Evolutionary conservation across 2,113 vertebrate genomes (phyloP), one percentile per base, ranked within the genome.

Genomic region (Ornithorhynchus anatinus): DNA sequence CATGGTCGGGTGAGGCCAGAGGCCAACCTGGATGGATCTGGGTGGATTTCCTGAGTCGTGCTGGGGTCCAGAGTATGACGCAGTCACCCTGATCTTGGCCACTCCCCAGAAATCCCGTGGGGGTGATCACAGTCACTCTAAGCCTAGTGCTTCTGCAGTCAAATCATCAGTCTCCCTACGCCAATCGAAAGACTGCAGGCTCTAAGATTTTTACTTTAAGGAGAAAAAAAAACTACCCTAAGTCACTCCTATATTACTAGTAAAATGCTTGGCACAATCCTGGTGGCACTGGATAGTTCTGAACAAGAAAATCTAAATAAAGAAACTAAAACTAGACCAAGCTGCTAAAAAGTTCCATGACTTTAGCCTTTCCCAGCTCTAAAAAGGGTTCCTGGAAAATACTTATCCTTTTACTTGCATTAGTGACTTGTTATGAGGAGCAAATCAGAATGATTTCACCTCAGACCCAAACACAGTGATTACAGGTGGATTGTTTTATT

Each of bases 121-220:
- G n/a, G n/a, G n/a, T n/a, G n/a, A n/a, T n/a, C n/a, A n/a, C n/a
- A n/a, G n/a, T n/a, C n/a, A n/a, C n/a, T n/a, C n/a, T n/a, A n/a
- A n/a, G n/a, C n/a, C n/a, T 25, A 69, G 27, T 54, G 39, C 10
- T 23, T 14, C 14, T 52, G 32, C 6, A 50, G 57, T 45, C 23
- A 45, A 64, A 37, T 52, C 23, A 33, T 66, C 14, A 58, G 33
- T 70, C 40, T 37, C 29, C 31, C 32, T 42, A 52, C 1, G 61
- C n/a, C 40, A 36, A 10, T 42, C 45, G 31, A 16, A 23, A 71
- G 16, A 33, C 66, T 72, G 72, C 66, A 52, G 52, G 68, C 36
- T 56, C 44, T 3, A 67, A 5, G 22, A 64, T 36, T 81, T 69
- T 57, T 57, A 75, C 59, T 71, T 81, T 63, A 79, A 81, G 33